phyloP scores from a whole-genome alignment of 1,140 invertebrate species.

The Drosophila mayri region DNA sequence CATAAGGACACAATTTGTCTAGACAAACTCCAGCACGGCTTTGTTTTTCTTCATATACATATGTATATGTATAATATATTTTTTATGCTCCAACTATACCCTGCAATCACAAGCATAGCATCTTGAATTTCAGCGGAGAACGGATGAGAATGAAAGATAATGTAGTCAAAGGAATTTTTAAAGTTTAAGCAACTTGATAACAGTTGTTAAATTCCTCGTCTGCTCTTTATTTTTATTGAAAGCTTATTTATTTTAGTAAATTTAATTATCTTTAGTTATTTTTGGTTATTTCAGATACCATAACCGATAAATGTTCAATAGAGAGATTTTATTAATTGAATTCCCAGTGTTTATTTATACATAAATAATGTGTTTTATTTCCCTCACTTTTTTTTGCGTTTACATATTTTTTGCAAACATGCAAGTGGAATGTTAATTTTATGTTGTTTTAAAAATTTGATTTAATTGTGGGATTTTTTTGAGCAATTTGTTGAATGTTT shows the following conservation, averaged over 20 bases:
- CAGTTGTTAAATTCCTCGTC: not conserved
- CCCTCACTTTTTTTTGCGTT: not conserved
- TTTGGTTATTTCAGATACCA: slow-evolving; percentile 2
- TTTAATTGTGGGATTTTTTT: not conserved
- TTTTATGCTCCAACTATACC: slow-evolving; percentile 17
- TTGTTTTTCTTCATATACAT: slow-evolving; percentile 29
- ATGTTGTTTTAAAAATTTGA: not conserved
- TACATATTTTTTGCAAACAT: not conserved
- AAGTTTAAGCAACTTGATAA: not conserved
- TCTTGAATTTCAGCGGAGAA: not conserved
- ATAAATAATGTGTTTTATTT: slow-evolving; percentile 1
- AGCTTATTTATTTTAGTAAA: not conserved
- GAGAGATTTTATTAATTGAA: not conserved
- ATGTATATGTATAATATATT: not conserved
- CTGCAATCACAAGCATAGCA: slow-evolving; percentile 8
- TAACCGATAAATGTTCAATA: not conserved
- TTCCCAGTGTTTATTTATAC: slow-evolving; percentile 1
- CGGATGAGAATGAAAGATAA: not conserved
- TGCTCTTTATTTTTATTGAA: not conserved
- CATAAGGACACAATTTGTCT: slow-evolving; percentile 70
- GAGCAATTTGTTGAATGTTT: not conserved
- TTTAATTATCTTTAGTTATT: not conserved
- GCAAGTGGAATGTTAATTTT: not conserved
- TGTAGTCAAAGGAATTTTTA: not conserved
- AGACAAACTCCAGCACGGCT: slow-evolving; percentile 52